These are phyloP conservation scores for Lynx canadensis DNA, from an alignment of 2,113 vertebrate genomes.

Conservation along the genomic window DNA sequence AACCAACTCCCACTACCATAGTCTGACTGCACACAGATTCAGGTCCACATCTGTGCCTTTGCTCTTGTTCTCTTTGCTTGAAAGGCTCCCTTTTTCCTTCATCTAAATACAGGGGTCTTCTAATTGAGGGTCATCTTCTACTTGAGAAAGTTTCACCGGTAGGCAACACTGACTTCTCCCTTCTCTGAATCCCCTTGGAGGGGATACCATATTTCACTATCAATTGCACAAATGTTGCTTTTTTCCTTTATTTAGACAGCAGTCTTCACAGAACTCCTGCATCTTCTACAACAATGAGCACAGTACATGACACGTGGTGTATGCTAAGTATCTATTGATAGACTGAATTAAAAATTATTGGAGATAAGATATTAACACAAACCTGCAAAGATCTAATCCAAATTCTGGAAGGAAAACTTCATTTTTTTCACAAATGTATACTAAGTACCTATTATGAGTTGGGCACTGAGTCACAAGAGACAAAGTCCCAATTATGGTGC, in stretches of 20 bases:
- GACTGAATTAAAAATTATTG: neutral
- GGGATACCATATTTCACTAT: neutral
- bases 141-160: neutral
- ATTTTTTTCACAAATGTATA: neutral
- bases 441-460: neutral
- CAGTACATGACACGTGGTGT: neutral
- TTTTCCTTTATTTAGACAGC: neutral
- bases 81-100: neutral
- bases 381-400: neutral
- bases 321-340: neutral
- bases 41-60: neutral
- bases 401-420: conserved; percentile 7
- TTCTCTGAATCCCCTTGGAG: neutral
- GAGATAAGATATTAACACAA: neutral
- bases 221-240: neutral
- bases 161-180: neutral
- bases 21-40: neutral
- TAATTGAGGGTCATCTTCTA: neutral
- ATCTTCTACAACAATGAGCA: neutral
- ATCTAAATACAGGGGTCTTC: neutral
- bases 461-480: neutral
- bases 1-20: neutral
- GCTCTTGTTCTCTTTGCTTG: neutral
- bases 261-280: neutral
- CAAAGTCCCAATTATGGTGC: neutral